Percentiles rank a stretch among this genome's conserved stretches.
These are phyloP conservation scores for Eurosta solidaginis DNA, from an alignment of 1,140 invertebrate genomes.

Conservation along the genomic window DNA sequence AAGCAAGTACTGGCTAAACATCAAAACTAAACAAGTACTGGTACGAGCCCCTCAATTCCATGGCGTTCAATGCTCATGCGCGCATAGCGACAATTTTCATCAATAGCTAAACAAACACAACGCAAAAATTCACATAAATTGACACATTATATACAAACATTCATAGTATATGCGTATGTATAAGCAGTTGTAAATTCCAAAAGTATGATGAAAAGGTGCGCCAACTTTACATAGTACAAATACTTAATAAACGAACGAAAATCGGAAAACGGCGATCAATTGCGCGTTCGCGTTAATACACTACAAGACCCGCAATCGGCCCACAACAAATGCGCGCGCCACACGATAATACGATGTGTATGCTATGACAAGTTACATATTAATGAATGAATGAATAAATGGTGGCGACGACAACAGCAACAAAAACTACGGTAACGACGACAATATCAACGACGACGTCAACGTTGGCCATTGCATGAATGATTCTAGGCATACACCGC, in stretches of 20 bases:
- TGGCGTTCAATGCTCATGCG: constrained; percentile 6
- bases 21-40: background rate
- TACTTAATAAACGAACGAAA: background rate
- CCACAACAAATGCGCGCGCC: background rate
- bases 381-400: constrained; percentile 17
- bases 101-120: background rate
- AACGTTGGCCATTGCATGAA: background rate
- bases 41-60: background rate
- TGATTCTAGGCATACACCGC: background rate
- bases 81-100: background rate
- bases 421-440: background rate
- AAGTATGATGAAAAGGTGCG: background rate
- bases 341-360: constrained; percentile 18
- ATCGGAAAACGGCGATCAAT: background rate
- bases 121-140: background rate
- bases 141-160: background rate
- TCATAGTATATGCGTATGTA: background rate
- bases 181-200: background rate
- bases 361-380: constrained; percentile 23
- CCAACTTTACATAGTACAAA: background rate
- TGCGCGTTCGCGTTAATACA: background rate
- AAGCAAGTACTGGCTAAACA: background rate
- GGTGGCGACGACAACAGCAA: background rate
- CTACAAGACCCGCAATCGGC: background rate
- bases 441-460: no score